A percentile compares a stretch with the other conserved stretches of the same genome.
Conservation (phyloP, 2,888 invertebrate species). For the Anoplius nigerrimus region DNA sequence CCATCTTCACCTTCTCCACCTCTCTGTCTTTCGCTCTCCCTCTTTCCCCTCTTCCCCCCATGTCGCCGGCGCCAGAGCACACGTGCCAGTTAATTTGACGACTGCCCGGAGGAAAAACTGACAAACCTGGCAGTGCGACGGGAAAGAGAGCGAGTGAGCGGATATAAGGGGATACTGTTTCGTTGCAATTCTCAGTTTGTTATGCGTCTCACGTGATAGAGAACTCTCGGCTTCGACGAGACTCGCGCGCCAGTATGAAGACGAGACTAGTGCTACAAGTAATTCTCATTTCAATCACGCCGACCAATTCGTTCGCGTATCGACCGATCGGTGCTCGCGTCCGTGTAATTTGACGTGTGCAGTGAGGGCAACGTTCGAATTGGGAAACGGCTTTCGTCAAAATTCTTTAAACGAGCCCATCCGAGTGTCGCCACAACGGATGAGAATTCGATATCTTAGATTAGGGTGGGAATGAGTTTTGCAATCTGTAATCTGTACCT, state of each 20-base stretch:
- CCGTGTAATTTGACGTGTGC: too few relatives aligned
- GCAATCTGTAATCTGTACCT: constrained; percentile 15
- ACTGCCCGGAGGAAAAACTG: constrained; percentile 13
- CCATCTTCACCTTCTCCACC: too few relatives aligned
- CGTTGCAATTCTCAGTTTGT: constrained; percentile 40
- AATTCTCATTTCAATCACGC: constrained; percentile 4
- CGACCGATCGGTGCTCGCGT: not conserved
- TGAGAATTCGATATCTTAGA: not conserved
- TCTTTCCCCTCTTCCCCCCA: too few relatives aligned
- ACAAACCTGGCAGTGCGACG: not conserved
- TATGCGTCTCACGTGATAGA: constrained; percentile 14
- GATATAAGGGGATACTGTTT: constrained; percentile 40
- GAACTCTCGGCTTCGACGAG: not conserved
- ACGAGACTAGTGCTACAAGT: constrained; percentile 26
- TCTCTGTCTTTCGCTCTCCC: not conserved
- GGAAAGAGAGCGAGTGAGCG: constrained; percentile 35
- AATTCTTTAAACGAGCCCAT: too few relatives aligned
- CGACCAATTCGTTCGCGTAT: not conserved
- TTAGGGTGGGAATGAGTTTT: not conserved
- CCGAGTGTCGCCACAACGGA: too few relatives aligned
- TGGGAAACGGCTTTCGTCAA: too few relatives aligned
- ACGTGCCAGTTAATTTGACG: constrained; percentile 4
- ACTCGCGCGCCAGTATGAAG: constrained; percentile 24
- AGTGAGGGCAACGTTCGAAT: too few relatives aligned
- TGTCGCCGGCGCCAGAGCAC: not conserved